Base-by-base conservation (phyloP, 2,888 invertebrate genomes). In the Zygogramma bicolorata region DNA sequence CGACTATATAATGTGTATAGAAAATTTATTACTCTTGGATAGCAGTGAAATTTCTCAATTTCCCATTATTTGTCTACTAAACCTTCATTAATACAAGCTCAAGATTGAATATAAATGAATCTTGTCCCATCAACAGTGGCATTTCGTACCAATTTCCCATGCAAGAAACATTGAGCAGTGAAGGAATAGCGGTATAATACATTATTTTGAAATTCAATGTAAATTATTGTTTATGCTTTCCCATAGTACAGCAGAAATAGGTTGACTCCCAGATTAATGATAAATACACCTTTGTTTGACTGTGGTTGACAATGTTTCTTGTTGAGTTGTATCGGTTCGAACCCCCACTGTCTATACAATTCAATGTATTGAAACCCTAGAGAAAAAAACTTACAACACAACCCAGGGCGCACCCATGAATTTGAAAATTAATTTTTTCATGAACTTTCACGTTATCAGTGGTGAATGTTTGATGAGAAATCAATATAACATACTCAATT, bases 31-130 rank as follows among this genome's bases (percentile, higher is more conserved):
- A 29, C 38, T n/a, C n/a, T n/a, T n/a, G n/a, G n/a, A n/a, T 57
- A 20, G 38, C 49, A 70, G 66, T 8, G 7, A 13, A 13, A 65
- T 70, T 66, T 70, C 61, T 49, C 60, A 70, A 65, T 60, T 70
- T 70, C 60, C 65, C 38, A 46, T 65, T 65, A 70, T 57, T 70
- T 70, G 58, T 58, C 53, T 27, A 49, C 15, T 15, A 4, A 53
- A 40, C 65, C 53, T 60, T 65, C 59, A 65, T 65, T 70, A 53
- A 58, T 60, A 53, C 53, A 29, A 70, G 46, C 20, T n/a, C 27
- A 27, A 13, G n/a, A n/a, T 27, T 25, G 1, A n/a, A 18, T n/a
- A 53, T 53, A 53, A 53, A 53, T 53, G 25, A 22, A 53, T 53
- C 53, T 53, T 25, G 27, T 25, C n/a, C 53, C 15, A 53, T 53